Conservation (phyloP, 2,113 vertebrate species). For the Symphodus melops region DNA sequence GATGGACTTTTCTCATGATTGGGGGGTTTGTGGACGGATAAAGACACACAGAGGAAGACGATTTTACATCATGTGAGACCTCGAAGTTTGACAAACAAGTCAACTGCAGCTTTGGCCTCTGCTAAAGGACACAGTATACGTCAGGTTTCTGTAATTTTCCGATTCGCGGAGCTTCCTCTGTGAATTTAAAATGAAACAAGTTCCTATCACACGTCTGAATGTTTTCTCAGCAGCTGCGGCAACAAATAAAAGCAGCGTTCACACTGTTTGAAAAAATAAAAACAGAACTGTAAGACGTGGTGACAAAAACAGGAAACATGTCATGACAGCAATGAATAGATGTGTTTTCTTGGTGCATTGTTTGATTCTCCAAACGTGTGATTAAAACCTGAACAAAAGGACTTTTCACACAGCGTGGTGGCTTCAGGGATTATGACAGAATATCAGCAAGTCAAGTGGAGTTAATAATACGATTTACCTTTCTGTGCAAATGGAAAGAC, state of each 20-base stretch:
- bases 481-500: constrained; percentile 5
- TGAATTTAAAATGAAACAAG: constrained; percentile 35
- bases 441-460: constrained; percentile 20
- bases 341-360: constrained; percentile 19
- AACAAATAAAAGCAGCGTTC: constrained; percentile 37
- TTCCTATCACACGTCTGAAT: constrained; percentile 24
- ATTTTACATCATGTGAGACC: too few relatives aligned
- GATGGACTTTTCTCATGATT: too few relatives aligned
- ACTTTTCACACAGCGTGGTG: too few relatives aligned
- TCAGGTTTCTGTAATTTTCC: constrained; percentile 11
- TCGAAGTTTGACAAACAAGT: too few relatives aligned
- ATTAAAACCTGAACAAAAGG: neutral
- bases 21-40: too few relatives aligned
- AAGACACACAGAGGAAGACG: too few relatives aligned
- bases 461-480: constrained; percentile 38
- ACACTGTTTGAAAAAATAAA: constrained; percentile 23
- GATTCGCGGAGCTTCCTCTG: constrained; percentile 31
- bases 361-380: constrained; percentile 27
- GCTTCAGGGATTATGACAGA: constrained; percentile 4
- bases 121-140: too few relatives aligned
- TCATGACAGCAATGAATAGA: constrained; percentile 10
- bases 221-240: constrained; percentile 24
- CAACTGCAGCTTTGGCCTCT: too few relatives aligned
- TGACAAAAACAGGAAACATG: constrained; percentile 36
- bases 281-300: too few relatives aligned